phyloP scores from a whole-genome alignment of 2,113 vertebrate species.

The Oncorhynchus masou region DNA sequence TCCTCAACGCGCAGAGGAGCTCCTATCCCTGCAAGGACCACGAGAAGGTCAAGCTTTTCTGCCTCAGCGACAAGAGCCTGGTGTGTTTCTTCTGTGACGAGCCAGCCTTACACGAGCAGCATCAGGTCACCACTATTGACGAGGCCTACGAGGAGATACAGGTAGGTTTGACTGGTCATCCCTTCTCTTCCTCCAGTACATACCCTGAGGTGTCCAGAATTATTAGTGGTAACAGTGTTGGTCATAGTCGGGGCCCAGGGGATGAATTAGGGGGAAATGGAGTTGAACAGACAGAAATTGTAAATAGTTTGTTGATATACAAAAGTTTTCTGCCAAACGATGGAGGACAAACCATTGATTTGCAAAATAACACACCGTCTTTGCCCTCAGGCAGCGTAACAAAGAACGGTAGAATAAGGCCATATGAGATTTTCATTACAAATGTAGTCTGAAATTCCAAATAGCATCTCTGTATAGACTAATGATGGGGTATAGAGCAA shows the following conservation, averaged over 20 bases:
- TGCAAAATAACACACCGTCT: not conserved
- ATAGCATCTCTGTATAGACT: not conserved
- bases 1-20: conserved; percentile 89
- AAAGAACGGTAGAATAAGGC: not conserved
- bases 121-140: conserved; percentile 94
- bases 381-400: not conserved
- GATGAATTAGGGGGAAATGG: not conserved
- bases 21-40: conserved; percentile 95
- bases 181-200: not conserved
- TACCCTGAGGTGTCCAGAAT: not conserved
- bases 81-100: conserved; percentile 98
- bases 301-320: not conserved
- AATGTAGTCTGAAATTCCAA: not conserved
- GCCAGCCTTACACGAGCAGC: conserved; percentile 91
- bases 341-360: not conserved
- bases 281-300: not conserved
- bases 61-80: conserved; percentile 90
- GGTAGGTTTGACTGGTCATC: conserved; percentile 67
- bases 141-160: conserved; percentile 96
- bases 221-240: not conserved
- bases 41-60: conserved; percentile 98
- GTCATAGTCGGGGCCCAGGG: too few relatives aligned
- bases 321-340: not conserved
- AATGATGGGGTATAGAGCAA: not conserved
- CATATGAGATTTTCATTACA: not conserved